A percentile compares a stretch with the other conserved stretches of the same genome.
These are phyloP conservation scores for Rutpela maculata DNA, from an alignment of 2,888 invertebrate genomes.

Conservation along the genomic window DNA sequence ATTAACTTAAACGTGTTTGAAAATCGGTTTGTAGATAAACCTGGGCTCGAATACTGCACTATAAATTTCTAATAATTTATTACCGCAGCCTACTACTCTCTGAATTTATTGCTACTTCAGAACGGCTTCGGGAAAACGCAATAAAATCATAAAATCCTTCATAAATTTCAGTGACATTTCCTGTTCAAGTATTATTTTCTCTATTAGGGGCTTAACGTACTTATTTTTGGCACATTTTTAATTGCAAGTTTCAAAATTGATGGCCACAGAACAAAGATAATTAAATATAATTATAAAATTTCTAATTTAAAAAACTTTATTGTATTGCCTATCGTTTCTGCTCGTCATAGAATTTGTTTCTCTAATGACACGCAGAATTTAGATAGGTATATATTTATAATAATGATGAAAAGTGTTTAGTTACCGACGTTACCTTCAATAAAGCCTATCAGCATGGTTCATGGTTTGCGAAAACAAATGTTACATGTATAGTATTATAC, in stretches of 20 bases:
- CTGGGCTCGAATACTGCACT: constrained; percentile 9
- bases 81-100: constrained; percentile 9
- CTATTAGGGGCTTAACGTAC: not conserved
- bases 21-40: constrained; percentile 35
- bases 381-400: too few species aligned
- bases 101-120: constrained; percentile 22
- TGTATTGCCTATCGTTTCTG: too few species aligned
- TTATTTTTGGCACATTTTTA: not conserved
- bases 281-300: not conserved
- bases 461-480: too few species aligned
- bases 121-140: constrained; percentile 22
- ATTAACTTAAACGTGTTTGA: constrained; percentile 29
- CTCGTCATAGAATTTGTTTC: too few species aligned
- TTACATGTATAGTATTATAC: too few species aligned
- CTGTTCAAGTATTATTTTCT: constrained; percentile 16
- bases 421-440: too few species aligned
- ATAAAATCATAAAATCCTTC: constrained; percentile 32
- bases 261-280: not conserved
- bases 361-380: too few species aligned
- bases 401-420: too few species aligned
- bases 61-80: constrained; percentile 30
- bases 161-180: constrained; percentile 27
- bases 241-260: not conserved
- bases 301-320: not conserved
- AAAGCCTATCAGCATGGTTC: too few species aligned